phyloP scores from a whole-genome alignment of 2,797 vertebrate genomes.

The Florisuga fusca region DNA sequence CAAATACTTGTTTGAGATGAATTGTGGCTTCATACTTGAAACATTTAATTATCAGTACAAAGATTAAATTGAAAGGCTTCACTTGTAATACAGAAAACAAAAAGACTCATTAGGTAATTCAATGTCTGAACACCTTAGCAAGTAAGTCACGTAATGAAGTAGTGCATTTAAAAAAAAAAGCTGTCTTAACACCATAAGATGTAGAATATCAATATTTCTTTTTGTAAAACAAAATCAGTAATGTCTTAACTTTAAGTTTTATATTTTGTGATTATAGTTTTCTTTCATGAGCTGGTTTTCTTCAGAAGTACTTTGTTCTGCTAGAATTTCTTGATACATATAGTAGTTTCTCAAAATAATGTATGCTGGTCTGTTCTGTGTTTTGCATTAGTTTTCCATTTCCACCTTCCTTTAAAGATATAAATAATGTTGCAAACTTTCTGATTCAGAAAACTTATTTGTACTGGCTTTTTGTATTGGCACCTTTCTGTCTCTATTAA shows the following conservation, averaged over 20 bases:
- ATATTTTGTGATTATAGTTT: background rate
- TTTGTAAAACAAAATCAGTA: background rate
- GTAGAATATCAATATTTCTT: background rate
- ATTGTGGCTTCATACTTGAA: background rate
- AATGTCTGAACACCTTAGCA: background rate
- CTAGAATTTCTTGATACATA: background rate
- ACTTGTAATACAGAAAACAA: background rate
- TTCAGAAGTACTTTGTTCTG: background rate
- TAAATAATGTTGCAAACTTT: background rate
- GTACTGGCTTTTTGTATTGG: background rate
- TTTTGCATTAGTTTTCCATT: background rate
- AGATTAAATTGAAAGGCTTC: background rate
- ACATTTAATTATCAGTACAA: background rate
- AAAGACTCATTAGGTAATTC: background rate
- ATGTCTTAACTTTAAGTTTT: background rate
- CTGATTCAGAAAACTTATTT: background rate
- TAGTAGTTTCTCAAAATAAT: background rate
- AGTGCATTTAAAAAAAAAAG: background rate
- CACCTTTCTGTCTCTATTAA: background rate
- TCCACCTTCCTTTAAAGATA: fast-evolving
- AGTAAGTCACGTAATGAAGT: background rate
- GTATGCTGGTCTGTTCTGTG: background rate
- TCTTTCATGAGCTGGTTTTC: background rate
- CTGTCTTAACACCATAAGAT: background rate
- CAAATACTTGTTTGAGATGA: background rate